phyloP scores from a whole-genome alignment of 1,140 invertebrate species.

The Plodia interpunctella region DNA sequence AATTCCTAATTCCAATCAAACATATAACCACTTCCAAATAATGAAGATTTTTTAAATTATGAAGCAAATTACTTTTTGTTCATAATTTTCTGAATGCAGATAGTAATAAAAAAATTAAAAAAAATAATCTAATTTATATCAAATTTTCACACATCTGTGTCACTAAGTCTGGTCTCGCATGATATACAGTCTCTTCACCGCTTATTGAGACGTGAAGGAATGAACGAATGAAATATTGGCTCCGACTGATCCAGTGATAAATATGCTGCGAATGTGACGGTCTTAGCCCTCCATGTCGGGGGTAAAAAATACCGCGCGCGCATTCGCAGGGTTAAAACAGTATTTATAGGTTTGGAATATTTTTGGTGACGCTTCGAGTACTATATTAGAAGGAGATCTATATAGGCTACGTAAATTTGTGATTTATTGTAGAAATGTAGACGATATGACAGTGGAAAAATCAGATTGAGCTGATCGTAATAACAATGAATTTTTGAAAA shows the following conservation, averaged over 20 bases:
- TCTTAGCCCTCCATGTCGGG: slow-evolving; percentile 16
- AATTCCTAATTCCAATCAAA: too few species aligned
- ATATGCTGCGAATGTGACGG: slow-evolving; percentile 36
- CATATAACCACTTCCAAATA: too few species aligned
- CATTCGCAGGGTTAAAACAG: not conserved
- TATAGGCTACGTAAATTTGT: not conserved
- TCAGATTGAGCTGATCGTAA: too few species aligned
- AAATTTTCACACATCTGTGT: not conserved
- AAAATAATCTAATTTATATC: not conserved
- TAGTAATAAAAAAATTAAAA: too few species aligned
- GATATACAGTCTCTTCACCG: slow-evolving; percentile 28
- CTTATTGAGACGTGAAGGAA: slow-evolving; percentile 44
- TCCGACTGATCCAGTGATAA: slow-evolving; percentile 53
- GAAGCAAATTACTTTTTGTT: too few species aligned
- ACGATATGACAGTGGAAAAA: too few species aligned
- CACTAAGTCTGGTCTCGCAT: slow-evolving; percentile 14
- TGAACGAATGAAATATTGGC: slow-evolving; percentile 46
- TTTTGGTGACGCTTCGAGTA: not conserved
- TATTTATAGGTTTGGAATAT: not conserved
- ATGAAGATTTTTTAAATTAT: too few species aligned
- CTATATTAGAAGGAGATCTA: not conserved
- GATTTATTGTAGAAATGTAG: too few species aligned
- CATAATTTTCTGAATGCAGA: too few species aligned
- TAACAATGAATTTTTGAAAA: too few species aligned
- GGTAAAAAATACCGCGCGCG: not conserved